These are phyloP conservation scores for Diadophis punctatus DNA, from an alignment of 2,113 vertebrate species.

Conservation along the genomic window DNA sequence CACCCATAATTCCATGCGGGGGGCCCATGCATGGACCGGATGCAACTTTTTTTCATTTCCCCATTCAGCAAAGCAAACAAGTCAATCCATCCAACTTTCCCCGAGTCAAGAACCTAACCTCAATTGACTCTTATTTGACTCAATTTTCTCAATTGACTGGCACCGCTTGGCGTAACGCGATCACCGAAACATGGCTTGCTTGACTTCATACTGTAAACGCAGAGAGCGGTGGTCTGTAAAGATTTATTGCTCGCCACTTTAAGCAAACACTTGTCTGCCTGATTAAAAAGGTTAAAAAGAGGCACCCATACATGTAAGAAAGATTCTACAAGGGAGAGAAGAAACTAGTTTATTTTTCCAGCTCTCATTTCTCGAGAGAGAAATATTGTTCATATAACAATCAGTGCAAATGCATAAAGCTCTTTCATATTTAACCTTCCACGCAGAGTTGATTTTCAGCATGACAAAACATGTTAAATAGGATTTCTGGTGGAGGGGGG, in stretches of 20 bases:
- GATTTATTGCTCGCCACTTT: background rate
- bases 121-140: background rate
- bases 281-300: background rate
- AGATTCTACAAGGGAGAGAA: background rate
- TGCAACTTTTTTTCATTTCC: background rate
- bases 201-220: background rate
- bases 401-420: background rate
- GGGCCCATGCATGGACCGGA: no score
- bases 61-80: background rate
- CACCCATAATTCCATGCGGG: no score
- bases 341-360: background rate
- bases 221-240: background rate
- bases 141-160: background rate
- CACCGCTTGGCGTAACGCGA: background rate
- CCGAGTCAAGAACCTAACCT: background rate
- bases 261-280: background rate
- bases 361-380: background rate
- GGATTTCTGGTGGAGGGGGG: background rate
- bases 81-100: background rate
- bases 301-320: background rate
- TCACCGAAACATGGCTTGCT: background rate
- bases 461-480: background rate
- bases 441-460: background rate
- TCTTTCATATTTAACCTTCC: background rate
- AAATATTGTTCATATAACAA: background rate